phyloP scores from a whole-genome alignment of 2,113 vertebrate species.

The Trogon melanurus region DNA sequence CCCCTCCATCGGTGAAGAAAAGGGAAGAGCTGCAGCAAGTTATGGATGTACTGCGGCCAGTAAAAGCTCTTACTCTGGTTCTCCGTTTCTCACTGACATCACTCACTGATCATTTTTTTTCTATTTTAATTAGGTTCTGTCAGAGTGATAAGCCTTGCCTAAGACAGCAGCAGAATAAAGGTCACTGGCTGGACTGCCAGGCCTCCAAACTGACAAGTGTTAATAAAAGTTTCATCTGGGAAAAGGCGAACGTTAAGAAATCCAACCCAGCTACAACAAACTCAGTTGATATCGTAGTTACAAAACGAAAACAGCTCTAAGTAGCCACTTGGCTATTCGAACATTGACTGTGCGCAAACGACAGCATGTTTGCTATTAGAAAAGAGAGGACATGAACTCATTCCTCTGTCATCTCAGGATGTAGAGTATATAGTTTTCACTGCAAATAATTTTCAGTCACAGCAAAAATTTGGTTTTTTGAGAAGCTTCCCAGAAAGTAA shows the following conservation, averaged over 20 bases:
- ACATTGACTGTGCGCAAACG: not conserved
- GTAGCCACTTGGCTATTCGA: not conserved
- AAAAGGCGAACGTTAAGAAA: constrained; percentile 13
- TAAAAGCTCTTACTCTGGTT: constrained; percentile 54
- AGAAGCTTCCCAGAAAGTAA: not conserved
- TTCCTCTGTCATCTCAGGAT: not conserved
- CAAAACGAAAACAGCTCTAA: constrained; percentile 7
- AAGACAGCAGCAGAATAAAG: constrained; percentile 59
- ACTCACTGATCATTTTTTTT: not conserved
- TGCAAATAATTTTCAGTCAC: not conserved
- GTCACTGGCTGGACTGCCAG: constrained; percentile 33
- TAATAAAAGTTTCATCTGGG: constrained; percentile 34
- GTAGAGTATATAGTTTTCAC: not conserved
- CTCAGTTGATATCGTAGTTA: not conserved
- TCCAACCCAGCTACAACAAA: not conserved
- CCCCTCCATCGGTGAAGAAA: constrained; percentile 56
- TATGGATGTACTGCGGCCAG: constrained; percentile 46
- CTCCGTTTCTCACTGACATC: constrained; percentile 58
- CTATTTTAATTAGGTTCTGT: constrained; percentile 58
- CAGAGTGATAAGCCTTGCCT: constrained; percentile 51
- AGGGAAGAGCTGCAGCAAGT: constrained; percentile 21
- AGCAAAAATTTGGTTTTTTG: not conserved
- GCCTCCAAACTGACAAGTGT: constrained; percentile 39
- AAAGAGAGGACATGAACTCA: not conserved
- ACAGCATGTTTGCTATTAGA: not conserved